Base-by-base conservation (phyloP, 2,888 invertebrate species). In the Rhodophaea formosa region DNA sequence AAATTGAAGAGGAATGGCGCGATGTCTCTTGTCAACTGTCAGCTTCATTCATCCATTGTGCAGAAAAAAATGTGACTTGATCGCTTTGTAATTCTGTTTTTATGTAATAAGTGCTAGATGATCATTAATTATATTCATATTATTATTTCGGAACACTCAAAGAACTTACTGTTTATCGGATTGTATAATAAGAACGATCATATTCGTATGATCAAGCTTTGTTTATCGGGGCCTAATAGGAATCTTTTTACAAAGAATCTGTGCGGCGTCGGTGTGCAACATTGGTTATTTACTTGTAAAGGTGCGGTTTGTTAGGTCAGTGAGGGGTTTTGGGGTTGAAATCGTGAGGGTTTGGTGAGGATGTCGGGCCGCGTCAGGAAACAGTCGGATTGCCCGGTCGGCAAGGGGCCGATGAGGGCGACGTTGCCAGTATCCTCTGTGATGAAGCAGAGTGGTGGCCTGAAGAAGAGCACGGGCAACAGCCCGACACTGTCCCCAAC, bases 341-440 rank as follows among this genome's bases (percentile, higher is more conserved):
- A 45, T 62, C 66, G 71, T 72, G 67, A 63, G 64, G 62, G 65
- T 67, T 66, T 67, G 64, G 68, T 57, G 59, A 84, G 77, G 69
- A 93, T 93, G 93, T 93, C 93, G 78, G 90, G 92, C 71, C 92
- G 93, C 71, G 92, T 93, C 70, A 93, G 94, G 71, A 94, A 94
- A 87, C 94, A 94, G 76, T 93, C 94, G 60, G 94, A 95, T 75
- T 93, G 93, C 79, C 92, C 93, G 64, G 87, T 86, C 70, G 84
- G 86, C 57, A 91, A 91, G 84, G 95, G 95, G 57, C 95, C 95
- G 67, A 93, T 95, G 93, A 93, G 95, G 80, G 95, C 95, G 59
- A 95, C 95, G 61, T 89, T 96, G 77, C 95, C 95, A 69, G 94
- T 95, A 75, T 94, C 95, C 57, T 95, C 95, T 60, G 92, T 95